Percentiles rank a stretch among this genome's conserved stretches.
These are phyloP conservation scores for Drosophila ochracea DNA, from an alignment of 2,888 invertebrate species.

Conservation along the genomic window DNA sequence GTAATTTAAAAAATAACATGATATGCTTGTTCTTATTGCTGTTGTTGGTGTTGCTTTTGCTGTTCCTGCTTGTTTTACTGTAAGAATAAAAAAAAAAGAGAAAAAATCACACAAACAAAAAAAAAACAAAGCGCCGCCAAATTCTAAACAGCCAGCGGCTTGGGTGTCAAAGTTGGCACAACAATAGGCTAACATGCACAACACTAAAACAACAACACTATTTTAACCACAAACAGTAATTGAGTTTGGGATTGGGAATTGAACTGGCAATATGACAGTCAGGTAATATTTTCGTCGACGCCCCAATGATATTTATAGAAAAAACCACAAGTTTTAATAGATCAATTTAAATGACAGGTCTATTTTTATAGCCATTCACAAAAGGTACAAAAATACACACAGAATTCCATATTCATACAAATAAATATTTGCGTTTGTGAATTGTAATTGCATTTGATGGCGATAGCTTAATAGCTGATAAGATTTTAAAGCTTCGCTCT, in stretches of 20 bases:
- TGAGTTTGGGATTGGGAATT: constrained; percentile 37
- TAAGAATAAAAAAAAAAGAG: not conserved
- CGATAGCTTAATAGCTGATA: constrained; percentile 13
- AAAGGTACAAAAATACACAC: constrained; percentile 41
- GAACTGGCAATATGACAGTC: constrained; percentile 46
- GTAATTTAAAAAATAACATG: constrained; percentile 59
- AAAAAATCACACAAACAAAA: constrained; percentile 3
- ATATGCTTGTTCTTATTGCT: constrained; percentile 40
- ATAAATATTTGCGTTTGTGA: constrained; percentile 5
- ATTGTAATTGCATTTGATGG: constrained; percentile 17
- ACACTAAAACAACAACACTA: constrained; percentile 22
- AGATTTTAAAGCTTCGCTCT: not conserved
- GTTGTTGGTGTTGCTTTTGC: constrained; percentile 13
- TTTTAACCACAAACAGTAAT: constrained; percentile 52
- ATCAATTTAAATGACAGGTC: constrained; percentile 69
- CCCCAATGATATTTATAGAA: constrained; percentile 66
- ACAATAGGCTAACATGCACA: constrained; percentile 40
- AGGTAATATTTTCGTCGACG: constrained; percentile 38
- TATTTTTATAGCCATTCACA: constrained; percentile 67
- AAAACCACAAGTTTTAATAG: constrained; percentile 73
- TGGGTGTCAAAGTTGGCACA: constrained; percentile 68
- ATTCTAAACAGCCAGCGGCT: constrained; percentile 57
- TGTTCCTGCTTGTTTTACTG: constrained; percentile 38
- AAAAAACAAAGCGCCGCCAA: constrained; percentile 29
- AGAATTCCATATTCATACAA: constrained; percentile 2